Evolutionary conservation across 1,140 invertebrate genomes (phyloP), one percentile per base, ranked within the genome.

Genomic region (Leptestheria dahalacensis): DNA sequence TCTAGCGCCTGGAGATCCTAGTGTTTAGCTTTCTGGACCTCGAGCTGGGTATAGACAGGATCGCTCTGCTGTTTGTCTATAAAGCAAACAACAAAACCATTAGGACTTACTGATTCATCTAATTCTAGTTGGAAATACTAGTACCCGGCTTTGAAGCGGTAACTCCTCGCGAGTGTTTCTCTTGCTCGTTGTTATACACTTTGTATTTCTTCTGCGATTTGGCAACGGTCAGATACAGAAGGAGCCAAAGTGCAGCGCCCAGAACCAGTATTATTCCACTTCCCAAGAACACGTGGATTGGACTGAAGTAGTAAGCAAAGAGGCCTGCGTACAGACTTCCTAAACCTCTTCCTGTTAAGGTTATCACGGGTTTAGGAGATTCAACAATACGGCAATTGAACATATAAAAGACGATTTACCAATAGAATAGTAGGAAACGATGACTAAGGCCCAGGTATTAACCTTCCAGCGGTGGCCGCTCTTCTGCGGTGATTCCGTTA

Each of bases 341-440:
- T 41, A 41, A 15, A 41, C 33, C 33, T 41, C 33, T 41, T 41
- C 33, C 33, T 41, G 33, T 41, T n/a, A n/a, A n/a, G n/a, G n/a
- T n/a, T n/a, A n/a, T n/a, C n/a, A n/a, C n/a, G n/a, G n/a, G n/a
- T n/a, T n/a, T n/a, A n/a, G n/a, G n/a, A n/a, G n/a, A n/a, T n/a
- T n/a, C n/a, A n/a, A n/a, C n/a, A n/a, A n/a, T n/a, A n/a, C n/a
- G n/a, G n/a, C n/a, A n/a, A n/a, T n/a, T n/a, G n/a, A n/a, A n/a
- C n/a, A n/a, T n/a, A n/a, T n/a, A n/a, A n/a, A n/a, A n/a, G n/a
- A n/a, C n/a, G n/a, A n/a, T n/a, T n/a, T 60, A 60, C 58, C 58
- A 1, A 60, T n/a, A 25, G 48, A 60, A 60, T 52, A 60, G 33
- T 60, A 49, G 58, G 29, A 60, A 41, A 60, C 11, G 24, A 60